Evolutionary conservation across 30 jellyfish, hydroid and myxozoan genomes (phyloP), one percentile per base, ranked within the genome.

Genomic region (Hydra vulgaris): DNA sequence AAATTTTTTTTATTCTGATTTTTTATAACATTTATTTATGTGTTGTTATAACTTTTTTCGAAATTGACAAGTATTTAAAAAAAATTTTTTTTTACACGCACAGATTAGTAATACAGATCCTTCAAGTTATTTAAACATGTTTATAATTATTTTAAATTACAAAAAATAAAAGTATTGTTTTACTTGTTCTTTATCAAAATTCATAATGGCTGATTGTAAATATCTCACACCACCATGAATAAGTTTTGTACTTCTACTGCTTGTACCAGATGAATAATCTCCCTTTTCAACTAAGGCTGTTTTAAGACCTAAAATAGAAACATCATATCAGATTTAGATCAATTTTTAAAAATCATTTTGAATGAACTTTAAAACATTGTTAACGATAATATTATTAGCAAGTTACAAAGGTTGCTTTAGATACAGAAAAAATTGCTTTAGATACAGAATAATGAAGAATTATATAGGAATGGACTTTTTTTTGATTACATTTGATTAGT

Each of bases 211-310:
- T 67, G 83, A 82, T 78, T 94, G 96, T 20, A 94, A 95, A 81
- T 94, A 94, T 40, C 99, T 80, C 8, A 94, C 99, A 23, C 99
- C 99, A 20, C 99, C 99, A 85, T 94, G 99, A 25, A 94, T 86
- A 23, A 94, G 91, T 71, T 94, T 94, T 53, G 99, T 94, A 78
- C 99, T 94, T 74, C 93, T 76, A 77, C 99, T 88, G 70, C 99
- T 94, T 15, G 99, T 94, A 4, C 99, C 99, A 70, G 95, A 72
- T 19, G 97, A 78, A 79, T 82, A 94, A 76, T 94, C 99, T 82
- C 67, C 83, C 61, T 89, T 89, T 72, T 94, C 99, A 22, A 94
- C 97, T 53, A 94, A 79, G 17, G 96, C 97, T 7, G 96, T 89
- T 25, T 85, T 94, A 85, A 94, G 77, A 53, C 99, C 99, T 94